phyloP scores from a whole-genome alignment of 1,140 invertebrate genomes.

The Drosophila prosaltans region DNA sequence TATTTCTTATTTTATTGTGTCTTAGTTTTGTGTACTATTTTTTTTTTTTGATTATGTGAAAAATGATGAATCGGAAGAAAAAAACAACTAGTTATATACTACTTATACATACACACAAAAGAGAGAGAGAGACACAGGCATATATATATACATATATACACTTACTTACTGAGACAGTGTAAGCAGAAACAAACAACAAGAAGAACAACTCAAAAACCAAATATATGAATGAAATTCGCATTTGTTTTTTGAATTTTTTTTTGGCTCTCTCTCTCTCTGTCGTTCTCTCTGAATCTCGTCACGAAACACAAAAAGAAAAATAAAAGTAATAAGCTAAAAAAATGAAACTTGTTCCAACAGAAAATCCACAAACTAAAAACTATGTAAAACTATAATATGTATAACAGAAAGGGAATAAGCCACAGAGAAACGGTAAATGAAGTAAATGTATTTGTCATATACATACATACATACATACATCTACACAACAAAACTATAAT shows the following conservation, averaged over 20 bases:
- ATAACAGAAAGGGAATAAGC: conserved; percentile 15
- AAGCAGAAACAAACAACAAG: conserved; percentile 24
- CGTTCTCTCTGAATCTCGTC: conserved; percentile 24
- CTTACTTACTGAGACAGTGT: conserved; percentile 15
- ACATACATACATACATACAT: conserved; percentile 33
- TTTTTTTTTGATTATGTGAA: neutral
- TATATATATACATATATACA: neutral
- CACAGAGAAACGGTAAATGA: conserved; percentile 5
- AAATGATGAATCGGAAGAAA: neutral
- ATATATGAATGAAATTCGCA: conserved; percentile 56
- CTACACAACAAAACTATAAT: conserved; percentile 42
- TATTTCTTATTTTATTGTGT: conserved; percentile 1
- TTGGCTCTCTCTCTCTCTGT: conserved; percentile 4
- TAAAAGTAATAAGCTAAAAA: conserved; percentile 12
- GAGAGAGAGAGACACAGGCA: conserved; percentile 37
- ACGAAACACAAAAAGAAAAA: neutral
- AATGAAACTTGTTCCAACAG: conserved; percentile 41
- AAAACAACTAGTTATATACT: neutral
- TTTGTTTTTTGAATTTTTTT: conserved; percentile 50
- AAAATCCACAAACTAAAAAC: conserved; percentile 26
- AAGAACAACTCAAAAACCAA: conserved; percentile 20
- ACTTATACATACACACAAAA: conserved; percentile 15
- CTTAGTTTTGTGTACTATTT: neutral
- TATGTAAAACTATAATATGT: conserved; percentile 36
- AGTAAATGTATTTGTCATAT: conserved; percentile 69